Base-by-base conservation (phyloP, 1,140 invertebrate genomes). In the Philopotamus ludificatus region DNA sequence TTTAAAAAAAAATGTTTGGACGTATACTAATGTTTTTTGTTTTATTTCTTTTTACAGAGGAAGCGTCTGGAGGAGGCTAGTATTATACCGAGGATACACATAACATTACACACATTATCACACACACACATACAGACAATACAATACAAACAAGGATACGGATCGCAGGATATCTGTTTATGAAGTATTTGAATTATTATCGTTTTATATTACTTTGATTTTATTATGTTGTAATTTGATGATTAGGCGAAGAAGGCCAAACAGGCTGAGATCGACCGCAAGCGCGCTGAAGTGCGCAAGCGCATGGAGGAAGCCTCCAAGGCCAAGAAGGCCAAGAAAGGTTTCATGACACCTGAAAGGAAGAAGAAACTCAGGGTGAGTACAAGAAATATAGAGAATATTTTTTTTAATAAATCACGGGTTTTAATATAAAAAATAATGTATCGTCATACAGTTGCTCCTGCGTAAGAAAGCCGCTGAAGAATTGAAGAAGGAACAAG, bases 401-500 rank as follows among this genome's bases (percentile, higher is more conserved):
- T n/a, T n/a, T n/a, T n/a, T n/a, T n/a, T n/a, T n/a, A n/a, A n/a
- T n/a, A n/a, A n/a, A n/a, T n/a, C n/a, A n/a, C n/a, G n/a, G n/a
- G n/a, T 44, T 66, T 54, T 23, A n/a, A 28, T 39, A 45, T 65
- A 26, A 26, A 26, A 55, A 3, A 26, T 44, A 4, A 34, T 34
- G 28, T 34, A 34, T 34, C 12, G 12, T 34, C 28, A 34, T 12
- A 34, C 76, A 93, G 91, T 87, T 98, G 85, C 84, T 99, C 83
- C 86, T 99, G 84, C 96, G 98, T 90, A 96, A 98, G 84, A 99
- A 99, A 87, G 97, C 97, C 76, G 97, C 97, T 73, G 97, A 99
- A 82, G 97, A 99, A 82, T 85, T 99, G 83, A 98, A 98, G 85
- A 97, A 97, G 79, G 96, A 99, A 85, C 97, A 99, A 80, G 95